Conservation (phyloP, 2,797 vertebrate genomes). For the Balearica regulorum region DNA sequence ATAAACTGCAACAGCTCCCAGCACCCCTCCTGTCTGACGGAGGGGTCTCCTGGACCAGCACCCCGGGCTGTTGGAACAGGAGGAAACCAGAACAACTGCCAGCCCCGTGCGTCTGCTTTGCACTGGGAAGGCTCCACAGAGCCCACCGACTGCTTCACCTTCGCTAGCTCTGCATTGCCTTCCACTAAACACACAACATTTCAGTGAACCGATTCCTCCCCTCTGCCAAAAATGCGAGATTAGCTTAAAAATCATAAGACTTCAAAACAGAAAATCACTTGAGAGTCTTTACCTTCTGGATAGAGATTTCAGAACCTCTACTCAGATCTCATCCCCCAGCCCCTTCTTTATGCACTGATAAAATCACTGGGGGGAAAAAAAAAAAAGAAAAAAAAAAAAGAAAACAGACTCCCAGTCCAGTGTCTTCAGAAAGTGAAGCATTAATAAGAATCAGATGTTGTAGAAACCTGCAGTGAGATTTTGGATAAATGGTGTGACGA, state of each 20-base stretch:
- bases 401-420: not conserved
- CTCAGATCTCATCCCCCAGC: not conserved
- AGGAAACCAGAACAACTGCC: not conserved
- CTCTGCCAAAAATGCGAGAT: not conserved
- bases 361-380: not conserved
- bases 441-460: not conserved
- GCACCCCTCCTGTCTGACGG: not conserved
- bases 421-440: not conserved
- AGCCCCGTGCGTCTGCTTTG: rapidly evolving
- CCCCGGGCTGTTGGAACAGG: not conserved
- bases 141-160: not conserved
- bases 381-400: not conserved
- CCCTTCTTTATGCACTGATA: not conserved
- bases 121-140: not conserved
- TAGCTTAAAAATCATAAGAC: not conserved
- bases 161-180: not conserved
- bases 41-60: not conserved
- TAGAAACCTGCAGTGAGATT: not conserved
- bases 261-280: not conserved
- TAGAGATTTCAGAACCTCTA: not conserved
- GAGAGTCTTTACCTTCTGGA: not conserved
- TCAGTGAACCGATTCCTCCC: not conserved
- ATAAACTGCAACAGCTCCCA: not conserved
- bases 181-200: not conserved
- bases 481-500: not conserved